A percentile compares a stretch with the other conserved stretches of the same genome.
Conservation (phyloP, 2,888 invertebrate species). For the Ceriagrion tenellum region DNA sequence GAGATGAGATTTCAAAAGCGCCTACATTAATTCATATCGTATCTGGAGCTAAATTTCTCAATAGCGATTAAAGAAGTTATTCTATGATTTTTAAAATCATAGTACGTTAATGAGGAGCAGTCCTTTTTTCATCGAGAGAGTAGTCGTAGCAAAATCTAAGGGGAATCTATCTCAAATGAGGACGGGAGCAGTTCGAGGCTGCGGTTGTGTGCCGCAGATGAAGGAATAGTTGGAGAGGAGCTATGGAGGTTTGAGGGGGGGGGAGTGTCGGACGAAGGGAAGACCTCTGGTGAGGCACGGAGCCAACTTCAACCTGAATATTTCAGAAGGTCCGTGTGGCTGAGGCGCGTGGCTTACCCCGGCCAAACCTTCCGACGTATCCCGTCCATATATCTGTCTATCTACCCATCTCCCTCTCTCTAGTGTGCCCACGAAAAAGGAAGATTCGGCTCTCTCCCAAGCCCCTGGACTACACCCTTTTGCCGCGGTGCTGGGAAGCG, state of each 20-base stretch:
- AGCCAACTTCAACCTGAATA: slow-evolving; percentile 63
- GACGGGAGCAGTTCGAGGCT: neutral
- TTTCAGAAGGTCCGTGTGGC: slow-evolving; percentile 61
- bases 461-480: slow-evolving; percentile 47
- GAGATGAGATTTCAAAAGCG: too few species aligned
- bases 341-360: slow-evolving; percentile 60
- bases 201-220: neutral
- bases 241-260: neutral
- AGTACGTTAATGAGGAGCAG: too few species aligned
- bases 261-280: slow-evolving; percentile 18
- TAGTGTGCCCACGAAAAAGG: slow-evolving; percentile 17
- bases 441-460: neutral
- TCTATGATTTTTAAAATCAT: too few species aligned
- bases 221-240: slow-evolving; percentile 14
- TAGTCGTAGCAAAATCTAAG: neutral
- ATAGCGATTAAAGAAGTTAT: too few species aligned
- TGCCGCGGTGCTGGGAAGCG: slow-evolving; percentile 12
- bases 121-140: too few species aligned
- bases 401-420: neutral
- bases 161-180: neutral
- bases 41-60: too few species aligned
- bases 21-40: too few species aligned
- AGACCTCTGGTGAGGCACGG: slow-evolving; percentile 57
- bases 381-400: neutral
- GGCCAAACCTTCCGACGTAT: neutral